These are phyloP conservation scores for Agapornis canus DNA, from an alignment of 2,797 vertebrate genomes.

Conservation along the genomic window DNA sequence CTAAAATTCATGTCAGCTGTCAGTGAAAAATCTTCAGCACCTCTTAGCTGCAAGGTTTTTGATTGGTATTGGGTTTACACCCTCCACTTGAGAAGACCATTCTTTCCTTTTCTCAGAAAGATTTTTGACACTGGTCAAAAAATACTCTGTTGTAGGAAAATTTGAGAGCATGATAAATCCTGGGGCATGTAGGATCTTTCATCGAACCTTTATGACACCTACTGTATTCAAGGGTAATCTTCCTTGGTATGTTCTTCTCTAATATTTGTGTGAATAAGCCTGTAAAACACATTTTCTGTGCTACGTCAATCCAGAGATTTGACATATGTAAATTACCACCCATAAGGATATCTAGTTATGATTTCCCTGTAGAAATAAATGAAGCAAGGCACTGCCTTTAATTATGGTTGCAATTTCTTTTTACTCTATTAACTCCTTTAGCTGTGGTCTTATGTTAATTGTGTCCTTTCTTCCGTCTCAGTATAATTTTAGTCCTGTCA, in stretches of 20 bases:
- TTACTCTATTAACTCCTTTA: neutral
- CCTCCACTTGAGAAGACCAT: neutral
- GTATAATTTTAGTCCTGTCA: neutral
- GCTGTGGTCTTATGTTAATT: neutral
- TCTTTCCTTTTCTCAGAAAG: neutral
- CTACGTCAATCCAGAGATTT: neutral
- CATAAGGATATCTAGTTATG: neutral
- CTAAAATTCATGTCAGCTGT: neutral
- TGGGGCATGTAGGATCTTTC: neutral
- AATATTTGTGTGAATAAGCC: neutral
- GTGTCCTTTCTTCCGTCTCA: neutral
- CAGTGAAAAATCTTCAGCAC: neutral
- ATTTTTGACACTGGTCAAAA: neutral
- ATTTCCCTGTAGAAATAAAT: neutral
- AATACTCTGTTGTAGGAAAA: neutral
- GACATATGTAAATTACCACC: neutral
- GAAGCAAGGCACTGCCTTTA: neutral
- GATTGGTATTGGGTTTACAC: neutral
- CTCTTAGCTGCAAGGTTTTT: neutral
- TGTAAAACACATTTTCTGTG: neutral
- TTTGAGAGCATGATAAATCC: neutral
- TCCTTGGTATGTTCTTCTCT: neutral
- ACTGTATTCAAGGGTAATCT: neutral
- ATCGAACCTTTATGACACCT: neutral
- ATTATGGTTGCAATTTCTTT: constrained; percentile 16